Evolutionary conservation across 2,113 vertebrate species (phyloP), one percentile per base, ranked within the genome.

Genomic region (Cryptomyrus ogoouensis): DNA sequence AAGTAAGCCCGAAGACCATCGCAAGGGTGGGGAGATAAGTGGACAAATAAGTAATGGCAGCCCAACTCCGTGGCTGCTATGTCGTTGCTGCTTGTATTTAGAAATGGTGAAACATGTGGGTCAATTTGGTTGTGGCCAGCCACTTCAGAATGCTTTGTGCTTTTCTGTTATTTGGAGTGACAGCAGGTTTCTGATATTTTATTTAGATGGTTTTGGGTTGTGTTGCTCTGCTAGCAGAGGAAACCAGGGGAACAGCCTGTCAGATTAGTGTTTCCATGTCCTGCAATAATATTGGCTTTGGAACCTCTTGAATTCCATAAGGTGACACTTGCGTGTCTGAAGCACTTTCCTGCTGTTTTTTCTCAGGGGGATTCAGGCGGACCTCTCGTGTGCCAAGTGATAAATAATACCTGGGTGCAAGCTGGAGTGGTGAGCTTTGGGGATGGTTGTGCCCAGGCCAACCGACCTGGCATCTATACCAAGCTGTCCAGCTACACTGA

Each of bases 351-450:
- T 49, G 42, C 24, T 44, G 44, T 88, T 42, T 44, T 90, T 15
- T 27, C 53, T 5, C 88, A 97, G 96, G 96, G 96, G 0, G 96
- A 97, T 90, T 96, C 96, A 12, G 96, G 96, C 21, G 96, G 96
- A 6, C 96, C 96, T 0, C 94, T 97, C 10, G 94, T 96, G 42
- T 97, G 96, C 90, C 83, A 90, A 86, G 93, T 94, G 93, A 47
- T 91, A 5, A 95, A 94, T 24, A 93, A 94, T 42, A 94, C 93
- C 31, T 96, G 96, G 96, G 92, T 97, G n/a, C 96, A 96, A 91
- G 96, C 94, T 0, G 96, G 96, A 1, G 94, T 96, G 77, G 96
- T 96, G 91, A 96, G 96, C 62, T 96, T 96, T 2, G 95, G 96
- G 49, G 31, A 91, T 8, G 94, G 94, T 27, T 96, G 96, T 77